phyloP scores from a whole-genome alignment of 2,888 invertebrate species.

The Sceliomorpha sp. region DNA sequence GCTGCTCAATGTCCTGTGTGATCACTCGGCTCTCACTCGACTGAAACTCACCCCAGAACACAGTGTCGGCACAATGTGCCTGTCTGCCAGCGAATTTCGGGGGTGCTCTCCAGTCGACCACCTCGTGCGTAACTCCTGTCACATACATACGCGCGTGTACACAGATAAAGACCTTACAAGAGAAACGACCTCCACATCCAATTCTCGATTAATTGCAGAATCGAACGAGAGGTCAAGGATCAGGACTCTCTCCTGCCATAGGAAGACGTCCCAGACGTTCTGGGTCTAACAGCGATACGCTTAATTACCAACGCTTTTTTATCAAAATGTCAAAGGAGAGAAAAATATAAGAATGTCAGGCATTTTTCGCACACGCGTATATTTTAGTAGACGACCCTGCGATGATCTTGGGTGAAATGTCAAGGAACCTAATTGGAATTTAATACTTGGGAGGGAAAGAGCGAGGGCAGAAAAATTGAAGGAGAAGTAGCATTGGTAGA shows the following conservation, averaged over 20 bases:
- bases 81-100: constrained; percentile 54
- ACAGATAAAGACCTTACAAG: constrained; percentile 20
- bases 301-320: constrained; percentile 35
- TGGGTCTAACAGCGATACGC: constrained; percentile 19
- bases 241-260: constrained; percentile 38
- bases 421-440: constrained; percentile 21
- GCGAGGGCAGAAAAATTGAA: neutral
- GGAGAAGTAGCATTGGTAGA: too few species aligned
- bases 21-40: constrained; percentile 78
- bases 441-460: neutral
- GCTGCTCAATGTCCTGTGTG: constrained; percentile 80
- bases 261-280: constrained; percentile 38
- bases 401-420: constrained; percentile 21
- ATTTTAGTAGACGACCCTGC: constrained; percentile 18
- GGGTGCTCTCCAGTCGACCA: constrained; percentile 50
- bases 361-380: constrained; percentile 19
- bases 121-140: constrained; percentile 51
- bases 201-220: constrained; percentile 75
- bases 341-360: constrained; percentile 54
- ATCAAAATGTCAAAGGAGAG: constrained; percentile 52
- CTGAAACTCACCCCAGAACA: constrained; percentile 73
- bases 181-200: constrained; percentile 62
- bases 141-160: constrained; percentile 39
- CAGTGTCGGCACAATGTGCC: constrained; percentile 49
- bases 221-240: constrained; percentile 57